Base-by-base conservation (phyloP, 2,888 invertebrate species). In the Lumbricus terrestris region DNA sequence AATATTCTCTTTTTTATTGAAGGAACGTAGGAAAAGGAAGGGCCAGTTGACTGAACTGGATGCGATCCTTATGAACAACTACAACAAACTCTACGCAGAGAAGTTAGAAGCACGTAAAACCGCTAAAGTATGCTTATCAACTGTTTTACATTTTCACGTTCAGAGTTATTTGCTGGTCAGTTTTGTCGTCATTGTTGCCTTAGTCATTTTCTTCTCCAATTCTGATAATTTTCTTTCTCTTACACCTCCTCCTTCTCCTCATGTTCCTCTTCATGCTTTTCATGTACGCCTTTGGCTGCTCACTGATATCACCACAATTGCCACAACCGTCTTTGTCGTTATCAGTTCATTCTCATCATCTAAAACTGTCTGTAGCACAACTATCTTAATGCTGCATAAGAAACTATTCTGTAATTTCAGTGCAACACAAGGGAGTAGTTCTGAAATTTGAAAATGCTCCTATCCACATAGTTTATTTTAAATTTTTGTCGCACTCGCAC, bases 11-110 rank as follows among this genome's bases (percentile, higher is more conserved):
- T 16, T 85, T 35, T 85, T 1, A 83, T 85, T 23, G 29, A 38
- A 94, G 94, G 94, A 94, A 90, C 93, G 93, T 85, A 94, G 94
- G 91, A 91, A 92, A 89, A 91, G 94, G 23, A 93, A 92, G 34
- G 91, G 92, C 35, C 94, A 95, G 91, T 93, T 95, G 93, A 90
- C 91, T 40, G 93, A 94, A 85, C 92, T 95, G 38, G 91, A 92
- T n/a, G 93, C 92, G 0, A 89, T 94, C 29, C 91, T 94, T 88
- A 92, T 93, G n/a, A 91, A 89, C 37, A 93, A 93, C 90, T 91
- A 91, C 90, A 91, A 88, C 20, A 91, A 91, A 16, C 91, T 94
- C 23, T 90, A 92, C 88, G 91, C 92, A 20, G 91, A 93, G 35
- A 91, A 93, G 88, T 92, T 92, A 42, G 92, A 93, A 38, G 92